A percentile compares a stretch with the other conserved stretches of the same genome.
phyloP scores from a whole-genome alignment of 2,797 vertebrate species.

The Hydrocynus forskahlii region DNA sequence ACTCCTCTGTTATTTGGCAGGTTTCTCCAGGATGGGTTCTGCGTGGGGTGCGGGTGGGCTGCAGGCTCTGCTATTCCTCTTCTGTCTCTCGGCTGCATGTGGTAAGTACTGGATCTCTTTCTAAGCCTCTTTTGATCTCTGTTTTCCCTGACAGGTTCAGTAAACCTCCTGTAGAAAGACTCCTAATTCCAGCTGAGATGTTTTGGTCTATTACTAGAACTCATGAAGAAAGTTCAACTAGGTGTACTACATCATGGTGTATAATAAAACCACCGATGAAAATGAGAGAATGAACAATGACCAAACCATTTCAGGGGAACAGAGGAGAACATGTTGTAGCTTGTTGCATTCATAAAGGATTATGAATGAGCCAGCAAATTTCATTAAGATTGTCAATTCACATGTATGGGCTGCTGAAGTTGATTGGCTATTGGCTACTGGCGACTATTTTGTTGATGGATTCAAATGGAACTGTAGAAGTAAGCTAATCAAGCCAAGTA shows the following conservation, averaged over 20 bases:
- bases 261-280: too few relatives aligned
- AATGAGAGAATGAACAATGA: too few relatives aligned
- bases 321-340: too few relatives aligned
- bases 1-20: neutral
- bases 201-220: neutral
- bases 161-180: neutral
- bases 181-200: neutral
- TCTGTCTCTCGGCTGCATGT: slow-evolving; percentile 27
- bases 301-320: too few relatives aligned
- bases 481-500: too few relatives aligned
- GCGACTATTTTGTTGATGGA: too few relatives aligned
- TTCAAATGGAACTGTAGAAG: too few relatives aligned
- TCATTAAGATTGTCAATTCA: too few relatives aligned
- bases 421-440: too few relatives aligned
- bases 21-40: slow-evolving; percentile 44
- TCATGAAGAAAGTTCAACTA: neutral
- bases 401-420: too few relatives aligned
- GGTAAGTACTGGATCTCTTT: slow-evolving; percentile 49
- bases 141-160: neutral
- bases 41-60: slow-evolving; percentile 7
- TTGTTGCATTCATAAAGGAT: too few relatives aligned
- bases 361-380: too few relatives aligned
- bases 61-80: slow-evolving; percentile 39
- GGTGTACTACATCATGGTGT: neutral
- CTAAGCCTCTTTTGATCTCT: neutral